A percentile compares a stretch with the other conserved stretches of the same genome.
phyloP scores from a whole-genome alignment of 2,797 vertebrate genomes.

The Steatocranus sp. region DNA sequence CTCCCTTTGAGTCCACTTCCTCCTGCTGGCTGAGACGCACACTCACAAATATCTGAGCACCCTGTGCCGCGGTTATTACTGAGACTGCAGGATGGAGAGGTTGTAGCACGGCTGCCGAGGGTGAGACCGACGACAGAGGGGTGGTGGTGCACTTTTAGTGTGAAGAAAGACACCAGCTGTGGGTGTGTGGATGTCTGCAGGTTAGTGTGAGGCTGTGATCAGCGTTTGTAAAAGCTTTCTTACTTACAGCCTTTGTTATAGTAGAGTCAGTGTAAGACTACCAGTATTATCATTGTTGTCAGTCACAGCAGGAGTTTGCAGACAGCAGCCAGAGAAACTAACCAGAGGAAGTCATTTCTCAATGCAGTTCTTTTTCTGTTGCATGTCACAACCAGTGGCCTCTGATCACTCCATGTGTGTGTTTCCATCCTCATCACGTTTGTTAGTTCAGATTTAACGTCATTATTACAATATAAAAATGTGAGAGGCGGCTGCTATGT shows the following conservation, averaged over 20 bases:
- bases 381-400: not conserved
- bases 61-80: accelerated
- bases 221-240: not conserved
- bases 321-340: not conserved
- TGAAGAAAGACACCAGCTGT: not conserved
- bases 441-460: too few relatives aligned
- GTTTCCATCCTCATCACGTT: not conserved
- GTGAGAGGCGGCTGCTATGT: too few relatives aligned
- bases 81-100: not conserved
- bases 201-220: not conserved
- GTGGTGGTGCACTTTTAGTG: not conserved
- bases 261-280: not conserved
- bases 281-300: not conserved
- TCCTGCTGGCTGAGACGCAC: not conserved
- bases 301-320: not conserved
- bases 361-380: not conserved
- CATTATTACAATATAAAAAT: too few relatives aligned
- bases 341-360: not conserved
- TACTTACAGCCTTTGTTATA: not conserved
- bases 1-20: not conserved
- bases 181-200: not conserved
- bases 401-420: accelerated
- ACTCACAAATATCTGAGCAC: not conserved
- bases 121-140: not conserved
- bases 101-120: not conserved